These are phyloP conservation scores for Riparia riparia DNA, from an alignment of 2,113 vertebrate genomes.

Conservation along the genomic window DNA sequence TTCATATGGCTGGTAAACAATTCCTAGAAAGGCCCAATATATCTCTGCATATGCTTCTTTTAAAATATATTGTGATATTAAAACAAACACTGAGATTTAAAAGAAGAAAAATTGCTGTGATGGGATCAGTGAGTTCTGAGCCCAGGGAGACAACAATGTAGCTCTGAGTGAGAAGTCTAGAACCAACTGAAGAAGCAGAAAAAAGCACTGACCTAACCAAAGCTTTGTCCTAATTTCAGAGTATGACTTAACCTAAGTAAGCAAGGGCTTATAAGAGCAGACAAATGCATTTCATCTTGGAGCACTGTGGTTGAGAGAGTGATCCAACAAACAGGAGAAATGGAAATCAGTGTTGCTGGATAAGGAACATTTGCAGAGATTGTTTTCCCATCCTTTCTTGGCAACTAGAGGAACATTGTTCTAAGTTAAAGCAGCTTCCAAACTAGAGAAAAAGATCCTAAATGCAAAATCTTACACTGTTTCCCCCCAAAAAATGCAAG, in stretches of 20 bases:
- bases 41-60: neutral
- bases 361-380: neutral
- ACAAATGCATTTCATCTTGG: neutral
- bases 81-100: neutral
- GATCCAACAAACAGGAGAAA: neutral
- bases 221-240: neutral
- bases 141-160: rapidly evolving
- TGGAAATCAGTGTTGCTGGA: neutral
- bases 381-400: neutral
- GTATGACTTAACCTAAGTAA: neutral
- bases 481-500: neutral
- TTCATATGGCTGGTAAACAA: neutral
- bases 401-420: neutral
- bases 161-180: neutral
- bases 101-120: neutral
- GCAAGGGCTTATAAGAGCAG: neutral
- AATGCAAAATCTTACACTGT: neutral
- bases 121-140: neutral
- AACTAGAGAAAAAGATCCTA: neutral
- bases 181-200: neutral
- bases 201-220: neutral
- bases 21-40: neutral
- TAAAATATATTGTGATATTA: neutral
- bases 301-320: neutral
- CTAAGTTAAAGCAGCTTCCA: neutral